Base-by-base conservation (phyloP, 1,140 invertebrate genomes). In the Bicyclus anynana region DNA sequence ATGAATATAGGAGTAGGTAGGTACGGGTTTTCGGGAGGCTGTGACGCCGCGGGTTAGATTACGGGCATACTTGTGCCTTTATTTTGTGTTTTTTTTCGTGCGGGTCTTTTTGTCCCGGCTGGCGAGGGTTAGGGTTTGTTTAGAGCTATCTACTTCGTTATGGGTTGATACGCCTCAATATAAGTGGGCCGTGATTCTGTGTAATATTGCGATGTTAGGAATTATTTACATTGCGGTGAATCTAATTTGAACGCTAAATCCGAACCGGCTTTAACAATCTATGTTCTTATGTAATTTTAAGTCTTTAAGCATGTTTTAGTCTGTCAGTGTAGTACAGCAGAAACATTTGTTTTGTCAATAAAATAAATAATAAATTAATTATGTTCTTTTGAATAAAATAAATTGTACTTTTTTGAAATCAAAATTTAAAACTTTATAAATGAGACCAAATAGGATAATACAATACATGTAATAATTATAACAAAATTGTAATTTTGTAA, bases 1-100 rank as follows among this genome's bases (percentile, higher is more conserved):
- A 87, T 87, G 84, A 87, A 87, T 87, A 80, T 84, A 84, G 79
- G 78, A 81, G 80, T 76, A 77, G 72, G 83, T 76, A 77, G 40
- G 70, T 69, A 73, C 59, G 65, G 57, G 72, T 74, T 84, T 85
- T 84, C 62, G 75, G 80, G 79, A 83, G 77, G 82, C 82, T 81
- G 72, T 70, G 72, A 72, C 66, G 72, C 69, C 69, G 68, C 73
- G 72, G 74, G 72, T 82, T 82, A 83, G 78, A 81, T 84, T 84
- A 84, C 80, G 81, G 84, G 80, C 77, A 79, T 77, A 77, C 77
- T 82, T 77, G 62, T 65, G 69, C 64, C 65, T 77, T 78, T 77
- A 75, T 78, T 79, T 82, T 71, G 72, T 74, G 72, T 74, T 75
- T 73, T 65, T 69, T 66, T 63, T 65, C 62, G 66, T 67, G 52